These are phyloP conservation scores for Cremastinae sp. DNA, from an alignment of 2,888 invertebrate species.

Conservation along the genomic window DNA sequence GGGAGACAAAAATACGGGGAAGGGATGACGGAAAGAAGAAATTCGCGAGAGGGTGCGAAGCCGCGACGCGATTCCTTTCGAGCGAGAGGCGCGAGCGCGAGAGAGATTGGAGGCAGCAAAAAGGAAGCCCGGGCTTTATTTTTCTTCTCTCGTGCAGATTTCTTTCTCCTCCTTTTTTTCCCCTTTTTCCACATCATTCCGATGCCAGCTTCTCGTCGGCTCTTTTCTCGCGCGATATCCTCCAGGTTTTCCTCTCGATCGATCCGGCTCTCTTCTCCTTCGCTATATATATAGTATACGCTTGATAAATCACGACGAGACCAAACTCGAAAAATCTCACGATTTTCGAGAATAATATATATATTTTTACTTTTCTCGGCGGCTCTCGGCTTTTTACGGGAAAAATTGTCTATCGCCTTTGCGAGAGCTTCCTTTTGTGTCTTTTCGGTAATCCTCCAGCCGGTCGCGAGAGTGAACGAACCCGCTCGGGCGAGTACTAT, in stretches of 20 bases:
- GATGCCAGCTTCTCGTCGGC: conserved; percentile 38
- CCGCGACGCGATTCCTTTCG: conserved; percentile 37
- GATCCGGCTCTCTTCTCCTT: conserved; percentile 18
- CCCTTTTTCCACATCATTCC: conserved; percentile 56
- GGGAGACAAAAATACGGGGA: conserved; percentile 50
- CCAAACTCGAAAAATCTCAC: too few relatives aligned
- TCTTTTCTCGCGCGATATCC: conserved; percentile 45
- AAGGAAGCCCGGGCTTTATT: conserved; percentile 72
- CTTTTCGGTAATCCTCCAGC: conserved; percentile 63
- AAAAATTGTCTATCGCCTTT: too few relatives aligned
- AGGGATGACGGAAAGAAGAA: conserved; percentile 60
- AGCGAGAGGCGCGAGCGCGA: conserved; percentile 46
- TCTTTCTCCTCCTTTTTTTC: conserved; percentile 63
- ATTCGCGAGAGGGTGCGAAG: conserved; percentile 45
- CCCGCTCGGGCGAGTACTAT: conserved; percentile 73
- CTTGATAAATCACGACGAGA: too few relatives aligned
- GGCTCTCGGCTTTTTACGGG: background rate
- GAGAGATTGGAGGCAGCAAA: conserved; percentile 71
- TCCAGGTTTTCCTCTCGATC: conserved; percentile 37
- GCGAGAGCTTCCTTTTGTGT: conserved; percentile 49
- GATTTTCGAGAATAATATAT: too few relatives aligned
- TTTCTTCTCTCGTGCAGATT: too few relatives aligned
- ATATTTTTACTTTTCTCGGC: conserved; percentile 59
- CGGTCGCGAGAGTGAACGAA: conserved; percentile 67
- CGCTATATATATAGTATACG: background rate